Percentiles rank a stretch among this genome's conserved stretches.
phyloP scores from a whole-genome alignment of 2,797 vertebrate species.

The Meriones psammophilus region DNA sequence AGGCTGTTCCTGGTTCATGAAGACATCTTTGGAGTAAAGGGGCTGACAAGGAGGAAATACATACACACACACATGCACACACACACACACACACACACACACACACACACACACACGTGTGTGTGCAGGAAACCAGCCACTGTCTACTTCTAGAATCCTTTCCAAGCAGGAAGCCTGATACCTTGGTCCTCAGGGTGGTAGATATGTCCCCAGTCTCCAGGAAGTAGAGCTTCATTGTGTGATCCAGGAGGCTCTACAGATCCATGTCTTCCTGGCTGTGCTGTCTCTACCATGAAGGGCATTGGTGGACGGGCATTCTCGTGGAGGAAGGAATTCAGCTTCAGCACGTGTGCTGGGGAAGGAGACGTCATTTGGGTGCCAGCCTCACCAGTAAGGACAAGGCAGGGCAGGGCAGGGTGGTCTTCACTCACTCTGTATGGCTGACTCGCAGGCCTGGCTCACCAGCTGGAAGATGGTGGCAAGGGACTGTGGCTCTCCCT shows the following conservation, averaged over 20 bases:
- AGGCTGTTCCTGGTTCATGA: background rate
- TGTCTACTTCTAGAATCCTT: background rate
- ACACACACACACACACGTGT: background rate
- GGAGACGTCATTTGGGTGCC: background rate
- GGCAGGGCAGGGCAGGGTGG: fast-evolving
- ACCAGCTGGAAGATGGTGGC: constrained; percentile 95
- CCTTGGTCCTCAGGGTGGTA: constrained; percentile 86
- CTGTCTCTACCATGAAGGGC: constrained; percentile 85
- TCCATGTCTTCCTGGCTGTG: constrained; percentile 84
- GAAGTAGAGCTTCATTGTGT: constrained; percentile 65
- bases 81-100: background rate
- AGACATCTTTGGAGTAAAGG: background rate
- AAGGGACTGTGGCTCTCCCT: constrained; percentile 96
- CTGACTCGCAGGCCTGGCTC: constrained; percentile 95
- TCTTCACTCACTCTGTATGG: constrained; percentile 93
- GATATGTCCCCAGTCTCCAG: constrained; percentile 79
- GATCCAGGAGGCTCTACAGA: constrained; percentile 78
- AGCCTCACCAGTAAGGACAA: background rate
- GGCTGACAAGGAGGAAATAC: background rate
- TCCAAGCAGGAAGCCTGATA: constrained; percentile 53
- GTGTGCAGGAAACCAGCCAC: no score
- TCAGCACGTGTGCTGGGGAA: constrained; percentile 87
- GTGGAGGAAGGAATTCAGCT: constrained; percentile 85
- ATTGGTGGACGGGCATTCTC: constrained; percentile 86
- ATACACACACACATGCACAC: no score